Base-by-base conservation (phyloP, 2,797 vertebrate genomes). In the Phrynocephalus forsythii region DNA sequence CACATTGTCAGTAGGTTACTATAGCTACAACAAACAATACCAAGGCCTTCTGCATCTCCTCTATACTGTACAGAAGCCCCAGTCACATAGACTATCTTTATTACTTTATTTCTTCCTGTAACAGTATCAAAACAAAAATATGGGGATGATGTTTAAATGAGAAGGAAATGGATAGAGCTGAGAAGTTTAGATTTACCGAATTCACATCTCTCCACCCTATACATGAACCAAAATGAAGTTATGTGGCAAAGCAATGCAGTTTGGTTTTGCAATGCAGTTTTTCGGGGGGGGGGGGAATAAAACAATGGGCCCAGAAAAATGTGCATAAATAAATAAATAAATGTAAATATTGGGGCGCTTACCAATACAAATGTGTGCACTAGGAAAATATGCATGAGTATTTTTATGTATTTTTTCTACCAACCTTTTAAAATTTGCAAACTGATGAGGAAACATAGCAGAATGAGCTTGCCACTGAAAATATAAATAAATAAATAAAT, bases 211-310 rank as follows among this genome's bases (percentile, higher is more conserved):
- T 63, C 60, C 2, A 1, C 2, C 60, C 18, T 63, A 5, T 13
- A 63, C 18, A 63, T 20, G 60, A 63, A 63, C 60, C 60, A 63
- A 18, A 63, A 63, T 20, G 60, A 63, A 3, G 16, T 16, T 63
- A 18, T 20, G 15, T 20, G 18, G 60, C 52, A 56, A 56, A 56
- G 52, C 13, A 10, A 10, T 56, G 13, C 52, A 13, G 52, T 11
- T 56, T 56, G 52, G 52, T 11, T 56, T 56, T 13, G 10, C 52
- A 56, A 1, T 56, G 10, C 13, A 56, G 52, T 56, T 56, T 56
- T 9, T 56, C 52, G 1, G 52, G 9, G 2, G 52, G 9, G 1
- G 5, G 5, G 1, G 1, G 1, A 9, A 56, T 8, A 13, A 56
- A 56, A 56, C 52, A 11, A 56, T 10, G 2, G 9, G 10, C 13